phyloP scores from a whole-genome alignment of 2,888 invertebrate species.

The Campaea margaritaria region DNA sequence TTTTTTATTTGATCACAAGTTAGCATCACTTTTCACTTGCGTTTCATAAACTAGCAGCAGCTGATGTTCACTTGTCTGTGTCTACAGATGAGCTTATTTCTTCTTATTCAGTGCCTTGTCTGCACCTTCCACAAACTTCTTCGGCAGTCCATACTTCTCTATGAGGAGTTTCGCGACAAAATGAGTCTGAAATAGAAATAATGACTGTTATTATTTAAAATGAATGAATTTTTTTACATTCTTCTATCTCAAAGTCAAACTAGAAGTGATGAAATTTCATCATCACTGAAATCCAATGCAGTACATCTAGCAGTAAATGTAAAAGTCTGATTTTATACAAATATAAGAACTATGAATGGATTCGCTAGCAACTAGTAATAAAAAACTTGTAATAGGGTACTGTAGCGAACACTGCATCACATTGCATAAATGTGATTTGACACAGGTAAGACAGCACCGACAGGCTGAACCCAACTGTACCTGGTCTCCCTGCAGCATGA shows the following conservation, averaged over 20 bases:
- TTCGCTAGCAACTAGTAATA: no score
- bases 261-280: no score
- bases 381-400: no score
- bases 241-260: no score
- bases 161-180: constrained; percentile 81
- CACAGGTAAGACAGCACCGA: no score
- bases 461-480: no score
- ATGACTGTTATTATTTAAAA: background rate
- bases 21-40: constrained; percentile 27
- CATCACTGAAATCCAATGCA: no score
- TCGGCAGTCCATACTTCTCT: constrained; percentile 91
- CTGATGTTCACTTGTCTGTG: background rate
- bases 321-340: no score
- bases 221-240: background rate
- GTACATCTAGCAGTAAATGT: no score
- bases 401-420: no score
- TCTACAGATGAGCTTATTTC: constrained; percentile 46
- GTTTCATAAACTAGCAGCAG: constrained; percentile 2
- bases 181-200: constrained; percentile 69
- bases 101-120: constrained; percentile 91
- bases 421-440: no score
- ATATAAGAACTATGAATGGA: no score
- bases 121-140: constrained; percentile 90
- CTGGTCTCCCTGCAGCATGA: constrained; percentile 95
- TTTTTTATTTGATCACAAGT: constrained; percentile 41